A percentile compares a stretch with the other conserved stretches of the same genome.
These are phyloP conservation scores for Mellivora capensis DNA, from an alignment of 2,113 vertebrate genomes.

Conservation along the genomic window DNA sequence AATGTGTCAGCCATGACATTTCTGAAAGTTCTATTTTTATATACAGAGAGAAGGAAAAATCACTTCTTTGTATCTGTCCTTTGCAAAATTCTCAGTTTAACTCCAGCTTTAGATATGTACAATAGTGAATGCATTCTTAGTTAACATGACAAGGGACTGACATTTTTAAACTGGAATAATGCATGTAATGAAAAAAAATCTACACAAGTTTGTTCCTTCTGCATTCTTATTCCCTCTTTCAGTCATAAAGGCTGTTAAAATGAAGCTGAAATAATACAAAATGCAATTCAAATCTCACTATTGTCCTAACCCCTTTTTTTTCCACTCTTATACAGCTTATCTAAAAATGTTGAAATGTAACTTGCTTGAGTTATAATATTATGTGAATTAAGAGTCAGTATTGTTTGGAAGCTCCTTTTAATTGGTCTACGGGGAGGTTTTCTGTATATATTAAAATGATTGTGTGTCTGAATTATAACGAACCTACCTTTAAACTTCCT, in stretches of 20 bases:
- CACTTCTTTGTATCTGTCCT: conserved; percentile 75
- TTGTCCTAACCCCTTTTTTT: conserved; percentile 67
- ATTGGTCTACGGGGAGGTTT: conserved; percentile 82
- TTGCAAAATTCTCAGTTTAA: conserved; percentile 79
- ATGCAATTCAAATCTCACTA: conserved; percentile 64
- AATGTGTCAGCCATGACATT: conserved; percentile 80
- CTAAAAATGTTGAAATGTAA: conserved; percentile 77
- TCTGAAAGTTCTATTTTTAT: conserved; percentile 81
- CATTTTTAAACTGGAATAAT: conserved; percentile 83
- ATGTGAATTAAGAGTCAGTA: conserved; percentile 79
- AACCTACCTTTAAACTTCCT: conserved; percentile 77
- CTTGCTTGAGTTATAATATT: conserved; percentile 77
- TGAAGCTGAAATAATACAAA: conserved; percentile 70
- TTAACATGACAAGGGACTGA: conserved; percentile 81
- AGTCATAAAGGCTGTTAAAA: conserved; percentile 74
- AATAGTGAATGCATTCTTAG: conserved; percentile 74
- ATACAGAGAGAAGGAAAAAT: conserved; percentile 64
- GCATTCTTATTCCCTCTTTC: conserved; percentile 48
- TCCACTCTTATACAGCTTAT: conserved; percentile 65
- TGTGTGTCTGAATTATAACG: conserved; percentile 75
- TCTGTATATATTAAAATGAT: conserved; percentile 82
- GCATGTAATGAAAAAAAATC: conserved; percentile 83
- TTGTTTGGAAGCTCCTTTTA: conserved; percentile 82
- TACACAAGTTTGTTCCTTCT: conserved; percentile 73
- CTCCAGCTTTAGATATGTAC: conserved; percentile 70